Evolutionary conservation across 2,113 vertebrate species (phyloP).

Genomic region (Chamaea fasciata): DNA sequence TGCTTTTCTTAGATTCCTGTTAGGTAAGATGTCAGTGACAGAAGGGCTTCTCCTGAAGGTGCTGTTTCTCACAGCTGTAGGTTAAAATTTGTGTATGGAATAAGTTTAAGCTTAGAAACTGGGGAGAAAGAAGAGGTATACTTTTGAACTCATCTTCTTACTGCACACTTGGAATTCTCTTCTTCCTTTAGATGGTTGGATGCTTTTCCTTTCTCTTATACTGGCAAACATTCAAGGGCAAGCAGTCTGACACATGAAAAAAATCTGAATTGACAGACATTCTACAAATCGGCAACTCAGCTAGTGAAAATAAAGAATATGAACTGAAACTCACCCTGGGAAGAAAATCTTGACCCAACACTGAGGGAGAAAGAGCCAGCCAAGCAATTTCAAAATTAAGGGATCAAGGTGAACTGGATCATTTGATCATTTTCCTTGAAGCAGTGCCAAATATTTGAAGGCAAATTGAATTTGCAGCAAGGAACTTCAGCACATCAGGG

Average conservation of each 20-base stretch:
- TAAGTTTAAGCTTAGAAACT: not conserved
- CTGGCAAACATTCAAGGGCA: conserved; percentile 64
- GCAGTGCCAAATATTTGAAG: conserved; percentile 66
- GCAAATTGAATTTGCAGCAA: conserved; percentile 64
- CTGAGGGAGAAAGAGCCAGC: conserved; percentile 21
- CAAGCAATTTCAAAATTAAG: conserved; percentile 61
- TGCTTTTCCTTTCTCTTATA: conserved; percentile 28
- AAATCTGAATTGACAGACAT: conserved; percentile 48
- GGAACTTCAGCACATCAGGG: conserved; percentile 59
- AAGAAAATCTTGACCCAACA: conserved; percentile 47
- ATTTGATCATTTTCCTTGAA: conserved; percentile 68
- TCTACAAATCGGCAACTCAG: conserved; percentile 60
- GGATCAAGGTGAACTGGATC: conserved; percentile 63
- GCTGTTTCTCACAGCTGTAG: not conserved
- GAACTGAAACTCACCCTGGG: conserved; percentile 39
- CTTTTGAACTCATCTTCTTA: not conserved
- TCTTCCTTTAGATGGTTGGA: not conserved
- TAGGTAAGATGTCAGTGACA: not conserved
- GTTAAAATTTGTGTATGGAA: not conserved
- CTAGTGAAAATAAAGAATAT: conserved; percentile 46
- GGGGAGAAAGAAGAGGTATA: not conserved
- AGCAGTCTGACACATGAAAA: conserved; percentile 12
- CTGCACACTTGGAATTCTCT: not conserved
- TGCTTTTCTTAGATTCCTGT: not conserved
- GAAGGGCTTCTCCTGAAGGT: conserved; percentile 2